Base-by-base conservation (phyloP, 2,113 vertebrate species). In the Agelaius phoeniceus region DNA sequence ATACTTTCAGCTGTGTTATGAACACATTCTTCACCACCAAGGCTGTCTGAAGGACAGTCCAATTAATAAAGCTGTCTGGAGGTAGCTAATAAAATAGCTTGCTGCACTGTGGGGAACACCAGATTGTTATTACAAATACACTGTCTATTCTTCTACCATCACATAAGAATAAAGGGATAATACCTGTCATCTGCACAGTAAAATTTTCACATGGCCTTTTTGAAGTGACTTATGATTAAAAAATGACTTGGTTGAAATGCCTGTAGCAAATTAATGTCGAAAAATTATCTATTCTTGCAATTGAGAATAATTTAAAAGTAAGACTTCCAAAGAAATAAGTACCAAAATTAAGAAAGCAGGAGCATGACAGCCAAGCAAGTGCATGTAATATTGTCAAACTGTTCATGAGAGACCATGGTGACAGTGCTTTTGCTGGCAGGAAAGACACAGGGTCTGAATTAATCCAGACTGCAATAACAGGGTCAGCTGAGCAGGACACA, bases 61-160 rank as follows among this genome's bases (percentile, higher is more conserved):
- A 90, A 77, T 92, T 95, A 90, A 94, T 82, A 94, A 75, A 95
- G 52, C 43, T 93, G 46, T 79, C 46, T 72, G 68, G n/a, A 89
- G 10, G 27, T 68, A 90, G 78, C 51, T 82, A 95, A 90, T 54
- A 77, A 86, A 93, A 72, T 54, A 90, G 43, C 58, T 77, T 83
- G 37, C 49, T 69, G 68, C 78, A 54, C 84, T 58, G 78, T 57
- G 49, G 84, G 82, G 84, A 84, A 35, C 51, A 87, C 12, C 54
- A 85, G 82, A 58, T 52, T 85, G 55, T 66, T 91, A 63, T 89
- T 71, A 76, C 58, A 91, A 94, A 81, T 54, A 55, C 8, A 31
- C 26, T 46, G 16, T 51, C 87, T 82, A 24, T 75, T 88, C 58
- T 87, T 91, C 82, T 27, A 75, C 37, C 57, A 87, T 82, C 65